These are phyloP conservation scores for Leptoteleia sp. DNA, from an alignment of 1,140 invertebrate genomes.

Conservation along the genomic window DNA sequence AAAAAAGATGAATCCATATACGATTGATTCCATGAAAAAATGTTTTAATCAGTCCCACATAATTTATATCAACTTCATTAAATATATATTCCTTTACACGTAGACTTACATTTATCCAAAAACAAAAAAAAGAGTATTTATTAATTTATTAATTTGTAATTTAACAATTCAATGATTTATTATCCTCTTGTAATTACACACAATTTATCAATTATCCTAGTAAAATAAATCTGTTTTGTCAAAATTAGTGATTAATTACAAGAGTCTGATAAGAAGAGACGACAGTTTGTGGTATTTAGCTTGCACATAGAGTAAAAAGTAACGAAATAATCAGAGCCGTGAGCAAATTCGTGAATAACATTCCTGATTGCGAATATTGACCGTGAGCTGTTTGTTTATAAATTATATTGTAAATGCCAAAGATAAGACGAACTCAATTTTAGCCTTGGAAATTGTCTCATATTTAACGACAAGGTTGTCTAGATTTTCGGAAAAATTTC, in stretches of 20 bases:
- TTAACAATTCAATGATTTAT: slow-evolving; percentile 5
- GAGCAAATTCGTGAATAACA: slow-evolving; percentile 29
- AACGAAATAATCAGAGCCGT: slow-evolving; percentile 1
- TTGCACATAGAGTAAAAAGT: slow-evolving; percentile 10
- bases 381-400: slow-evolving; percentile 57
- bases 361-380: slow-evolving; percentile 59
- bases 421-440: slow-evolving; percentile 73
- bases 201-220: too few species aligned
- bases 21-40: too few species aligned
- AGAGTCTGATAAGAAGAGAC: too few species aligned
- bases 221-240: not conserved
- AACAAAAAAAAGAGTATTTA: too few species aligned
- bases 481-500: slow-evolving; percentile 41
- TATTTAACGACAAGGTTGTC: slow-evolving; percentile 44
- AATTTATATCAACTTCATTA: too few species aligned
- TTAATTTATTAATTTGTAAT: too few species aligned
- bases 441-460: slow-evolving; percentile 68
- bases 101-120: too few species aligned
- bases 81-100: too few species aligned
- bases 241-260: too few species aligned
- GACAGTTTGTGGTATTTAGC: slow-evolving; percentile 4
- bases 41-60: too few species aligned
- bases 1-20: too few species aligned
- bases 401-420: slow-evolving; percentile 71
- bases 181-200: slow-evolving; percentile 12